phyloP scores from a whole-genome alignment of 2,888 invertebrate genomes.

The Dasypogon diadema region DNA sequence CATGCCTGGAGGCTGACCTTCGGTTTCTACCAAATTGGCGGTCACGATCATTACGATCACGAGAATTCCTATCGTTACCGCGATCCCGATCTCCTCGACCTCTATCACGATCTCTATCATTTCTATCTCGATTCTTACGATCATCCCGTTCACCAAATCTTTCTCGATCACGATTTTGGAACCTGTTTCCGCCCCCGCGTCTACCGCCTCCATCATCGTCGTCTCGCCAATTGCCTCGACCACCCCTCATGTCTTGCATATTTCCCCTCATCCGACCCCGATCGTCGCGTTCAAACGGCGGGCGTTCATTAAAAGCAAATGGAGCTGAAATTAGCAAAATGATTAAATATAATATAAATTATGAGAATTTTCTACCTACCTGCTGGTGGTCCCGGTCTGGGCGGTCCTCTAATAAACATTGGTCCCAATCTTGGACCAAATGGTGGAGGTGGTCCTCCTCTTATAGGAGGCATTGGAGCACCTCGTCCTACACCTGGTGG shows the following conservation, averaged over 20 bases:
- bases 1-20: constrained; percentile 31
- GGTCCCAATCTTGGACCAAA: constrained; percentile 58
- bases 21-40: constrained; percentile 50
- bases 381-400: constrained; percentile 58
- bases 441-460: constrained; percentile 57
- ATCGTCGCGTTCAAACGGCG: constrained; percentile 59
- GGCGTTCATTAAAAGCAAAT: constrained; percentile 57
- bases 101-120: constrained; percentile 41
- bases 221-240: constrained; percentile 63
- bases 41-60: constrained; percentile 56
- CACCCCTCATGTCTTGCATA: constrained; percentile 57
- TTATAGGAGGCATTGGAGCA: constrained; percentile 52
- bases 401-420: constrained; percentile 59
- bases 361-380: constrained; percentile 25
- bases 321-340: no score
- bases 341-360: not conserved
- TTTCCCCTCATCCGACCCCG: constrained; percentile 57
- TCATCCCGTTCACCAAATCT: constrained; percentile 64
- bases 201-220: constrained; percentile 62
- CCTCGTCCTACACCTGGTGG: constrained; percentile 49
- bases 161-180: constrained; percentile 63
- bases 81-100: constrained; percentile 58
- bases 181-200: constrained; percentile 59
- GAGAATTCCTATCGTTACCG: constrained; percentile 54
- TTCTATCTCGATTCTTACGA: constrained; percentile 50